Conservation (phyloP, 2,888 invertebrate genomes). For the Malthinus seriepunctatus region DNA sequence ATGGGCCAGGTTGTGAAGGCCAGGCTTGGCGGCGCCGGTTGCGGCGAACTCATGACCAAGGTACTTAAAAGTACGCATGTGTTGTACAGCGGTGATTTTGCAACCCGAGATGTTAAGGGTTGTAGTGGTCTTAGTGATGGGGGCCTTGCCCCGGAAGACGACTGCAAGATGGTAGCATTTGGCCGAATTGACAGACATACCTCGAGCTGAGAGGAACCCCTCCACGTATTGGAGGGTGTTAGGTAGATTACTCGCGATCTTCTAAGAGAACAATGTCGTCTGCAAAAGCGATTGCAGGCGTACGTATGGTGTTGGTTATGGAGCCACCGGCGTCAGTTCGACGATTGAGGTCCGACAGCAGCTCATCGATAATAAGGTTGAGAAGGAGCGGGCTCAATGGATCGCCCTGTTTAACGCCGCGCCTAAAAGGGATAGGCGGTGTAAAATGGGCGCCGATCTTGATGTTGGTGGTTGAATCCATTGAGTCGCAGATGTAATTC, state of each 20-base stretch:
- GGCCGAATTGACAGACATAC: slow-evolving; percentile 33
- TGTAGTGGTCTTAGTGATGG: slow-evolving; percentile 7
- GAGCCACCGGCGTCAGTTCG: slow-evolving; percentile 19
- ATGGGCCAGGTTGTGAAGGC: slow-evolving; percentile 10
- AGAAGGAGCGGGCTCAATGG: slow-evolving; percentile 44
- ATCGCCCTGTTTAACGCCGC: slow-evolving; percentile 52
- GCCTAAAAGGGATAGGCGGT: slow-evolving; percentile 23
- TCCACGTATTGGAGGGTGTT: slow-evolving; percentile 27
- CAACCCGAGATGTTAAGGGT: neutral
- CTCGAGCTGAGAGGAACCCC: slow-evolving; percentile 29
- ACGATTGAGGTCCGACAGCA: slow-evolving; percentile 20
- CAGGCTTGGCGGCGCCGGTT: slow-evolving; percentile 29
- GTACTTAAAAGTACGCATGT: slow-evolving; percentile 28
- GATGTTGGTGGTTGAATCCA: slow-evolving; percentile 25
- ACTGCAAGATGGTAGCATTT: slow-evolving; percentile 25
- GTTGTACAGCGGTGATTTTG: neutral
- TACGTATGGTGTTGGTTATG: neutral
- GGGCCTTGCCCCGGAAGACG: slow-evolving; percentile 8
- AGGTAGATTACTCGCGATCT: slow-evolving; percentile 41
- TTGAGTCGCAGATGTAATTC: no score
- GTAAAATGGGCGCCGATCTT: slow-evolving; percentile 24
- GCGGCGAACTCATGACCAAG: slow-evolving; percentile 41
- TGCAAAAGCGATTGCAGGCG: slow-evolving; percentile 45
- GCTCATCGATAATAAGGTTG: slow-evolving; percentile 39
- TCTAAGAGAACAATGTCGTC: slow-evolving; percentile 47